phyloP scores from a whole-genome alignment of 1,140 invertebrate genomes.

The Drosophila mojavensis region DNA sequence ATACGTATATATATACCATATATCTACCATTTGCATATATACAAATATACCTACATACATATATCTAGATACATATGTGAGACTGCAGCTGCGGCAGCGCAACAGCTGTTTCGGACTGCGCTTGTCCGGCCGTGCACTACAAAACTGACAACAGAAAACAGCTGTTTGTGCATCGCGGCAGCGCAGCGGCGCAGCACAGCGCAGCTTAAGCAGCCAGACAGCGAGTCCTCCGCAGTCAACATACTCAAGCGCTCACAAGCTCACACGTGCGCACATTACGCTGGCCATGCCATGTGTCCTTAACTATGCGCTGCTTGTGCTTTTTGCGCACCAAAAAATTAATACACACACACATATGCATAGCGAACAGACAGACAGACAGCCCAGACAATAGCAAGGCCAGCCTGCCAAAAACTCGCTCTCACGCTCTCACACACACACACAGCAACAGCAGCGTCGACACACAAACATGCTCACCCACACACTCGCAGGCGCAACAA shows the following conservation, averaged over 20 bases:
- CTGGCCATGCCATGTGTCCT: slow-evolving; percentile 68
- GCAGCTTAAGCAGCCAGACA: slow-evolving; percentile 30
- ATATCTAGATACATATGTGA: neutral
- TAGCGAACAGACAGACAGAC: slow-evolving; percentile 25
- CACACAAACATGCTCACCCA: slow-evolving; percentile 40
- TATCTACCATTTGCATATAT: neutral
- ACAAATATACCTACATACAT: neutral
- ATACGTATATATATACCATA: neutral
- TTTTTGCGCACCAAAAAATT: slow-evolving; percentile 74
- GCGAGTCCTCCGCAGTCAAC: slow-evolving; percentile 31
- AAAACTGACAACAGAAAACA: slow-evolving; percentile 47
- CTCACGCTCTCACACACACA: slow-evolving; percentile 22
- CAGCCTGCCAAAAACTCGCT: slow-evolving; percentile 47
- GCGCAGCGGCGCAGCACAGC: slow-evolving; percentile 16
- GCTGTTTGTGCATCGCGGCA: slow-evolving; percentile 37
- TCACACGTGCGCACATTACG: slow-evolving; percentile 14
- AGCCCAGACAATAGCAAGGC: slow-evolving; percentile 42
- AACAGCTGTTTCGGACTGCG: slow-evolving; percentile 62
- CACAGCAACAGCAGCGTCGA: neutral
- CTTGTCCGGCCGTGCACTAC: slow-evolving; percentile 48
- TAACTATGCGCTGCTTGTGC: slow-evolving; percentile 43
- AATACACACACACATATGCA: slow-evolving; percentile 20
- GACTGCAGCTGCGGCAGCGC: slow-evolving; percentile 30
- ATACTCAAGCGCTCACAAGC: slow-evolving; percentile 10
- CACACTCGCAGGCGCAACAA: slow-evolving; percentile 59